Conservation (phyloP, 2,113 vertebrate species). For the Antidorcas marsupialis region DNA sequence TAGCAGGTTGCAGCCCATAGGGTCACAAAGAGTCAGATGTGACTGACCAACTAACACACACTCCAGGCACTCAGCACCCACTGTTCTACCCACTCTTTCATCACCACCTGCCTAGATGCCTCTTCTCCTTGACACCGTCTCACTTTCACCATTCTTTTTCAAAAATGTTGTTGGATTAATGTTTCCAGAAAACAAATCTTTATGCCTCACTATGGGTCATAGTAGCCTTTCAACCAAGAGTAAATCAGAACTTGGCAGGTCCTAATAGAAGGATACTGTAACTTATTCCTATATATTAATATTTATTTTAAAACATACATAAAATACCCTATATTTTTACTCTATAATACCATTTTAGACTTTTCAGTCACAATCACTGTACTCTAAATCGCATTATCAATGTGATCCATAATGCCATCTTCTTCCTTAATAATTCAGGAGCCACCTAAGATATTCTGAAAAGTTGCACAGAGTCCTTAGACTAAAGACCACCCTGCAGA, state of each 20-base stretch:
- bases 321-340: background rate
- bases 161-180: background rate
- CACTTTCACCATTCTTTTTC: background rate
- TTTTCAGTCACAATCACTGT: background rate
- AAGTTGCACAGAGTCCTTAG: background rate
- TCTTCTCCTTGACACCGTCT: background rate
- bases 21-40: background rate
- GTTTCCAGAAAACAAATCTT: background rate
- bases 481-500: background rate
- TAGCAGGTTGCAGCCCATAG: background rate
- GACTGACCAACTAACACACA: background rate
- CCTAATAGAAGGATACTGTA: background rate
- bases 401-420: background rate
- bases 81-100: background rate
- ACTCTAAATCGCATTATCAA: background rate
- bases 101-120: background rate
- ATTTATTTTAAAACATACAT: background rate
- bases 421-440: background rate
- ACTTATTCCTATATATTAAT: slow-evolving; percentile 23
- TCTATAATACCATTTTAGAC: background rate
- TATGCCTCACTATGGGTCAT: background rate
- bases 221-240: background rate
- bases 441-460: background rate
- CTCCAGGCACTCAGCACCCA: background rate
- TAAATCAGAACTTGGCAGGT: background rate